Percentiles rank a stretch among this genome's conserved stretches.
These are phyloP conservation scores for Hippocampus comes DNA, from an alignment of 2,113 vertebrate genomes.

Conservation along the genomic window DNA sequence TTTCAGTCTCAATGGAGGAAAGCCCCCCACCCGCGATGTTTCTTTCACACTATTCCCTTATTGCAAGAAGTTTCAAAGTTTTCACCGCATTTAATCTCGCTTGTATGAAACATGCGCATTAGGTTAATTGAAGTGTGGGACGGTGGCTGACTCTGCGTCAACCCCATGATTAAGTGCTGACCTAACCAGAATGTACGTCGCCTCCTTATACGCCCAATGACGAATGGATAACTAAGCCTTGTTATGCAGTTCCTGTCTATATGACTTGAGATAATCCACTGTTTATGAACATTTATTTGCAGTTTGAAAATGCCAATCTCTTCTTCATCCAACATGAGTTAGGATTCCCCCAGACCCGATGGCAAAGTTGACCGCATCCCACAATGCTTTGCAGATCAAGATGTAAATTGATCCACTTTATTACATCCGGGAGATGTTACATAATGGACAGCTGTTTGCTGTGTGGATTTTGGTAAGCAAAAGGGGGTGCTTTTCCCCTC, in stretches of 20 bases:
- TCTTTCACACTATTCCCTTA: neutral
- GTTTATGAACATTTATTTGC: neutral
- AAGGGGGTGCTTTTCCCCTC: no score
- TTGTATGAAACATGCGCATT: neutral
- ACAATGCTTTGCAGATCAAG: no score
- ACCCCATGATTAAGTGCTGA: neutral
- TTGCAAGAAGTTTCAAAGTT: neutral
- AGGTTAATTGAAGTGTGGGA: constrained; percentile 1
- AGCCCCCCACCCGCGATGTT: neutral
- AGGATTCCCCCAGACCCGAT: no score
- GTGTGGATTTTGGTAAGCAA: no score
- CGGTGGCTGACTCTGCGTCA: neutral
- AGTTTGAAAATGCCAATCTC: no score
- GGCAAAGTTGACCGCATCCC: no score
- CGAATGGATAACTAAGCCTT: neutral
- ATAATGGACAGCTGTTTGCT: no score
- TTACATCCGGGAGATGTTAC: no score
- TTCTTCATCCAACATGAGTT: no score
- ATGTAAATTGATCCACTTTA: no score
- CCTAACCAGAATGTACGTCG: neutral
- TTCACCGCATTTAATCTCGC: neutral
- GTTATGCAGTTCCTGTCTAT: neutral
- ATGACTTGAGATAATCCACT: neutral
- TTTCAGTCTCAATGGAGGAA: neutral
- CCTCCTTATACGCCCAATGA: neutral